phyloP scores from a whole-genome alignment of 1,140 invertebrate genomes.

The Monomorium pharaonis region DNA sequence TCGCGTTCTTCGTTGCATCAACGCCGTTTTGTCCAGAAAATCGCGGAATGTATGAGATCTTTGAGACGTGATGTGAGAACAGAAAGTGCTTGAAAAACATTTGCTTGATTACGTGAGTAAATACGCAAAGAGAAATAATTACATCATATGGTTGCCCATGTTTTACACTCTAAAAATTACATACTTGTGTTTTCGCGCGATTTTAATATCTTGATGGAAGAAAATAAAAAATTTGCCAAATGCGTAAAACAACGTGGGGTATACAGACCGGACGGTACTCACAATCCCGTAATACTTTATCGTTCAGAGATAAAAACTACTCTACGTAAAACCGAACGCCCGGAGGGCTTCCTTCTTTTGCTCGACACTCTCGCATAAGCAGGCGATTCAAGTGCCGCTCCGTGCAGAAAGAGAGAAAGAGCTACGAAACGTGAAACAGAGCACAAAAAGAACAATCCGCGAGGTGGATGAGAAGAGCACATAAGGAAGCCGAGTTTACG shows the following conservation, averaged over 20 bases:
- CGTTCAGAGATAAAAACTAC: slow-evolving; percentile 21
- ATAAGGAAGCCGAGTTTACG: slow-evolving; percentile 78
- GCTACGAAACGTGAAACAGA: slow-evolving; percentile 67
- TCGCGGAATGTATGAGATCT: slow-evolving; percentile 49
- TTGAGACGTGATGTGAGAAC: background rate
- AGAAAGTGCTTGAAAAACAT: background rate
- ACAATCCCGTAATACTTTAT: slow-evolving; percentile 28
- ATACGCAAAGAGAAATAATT: background rate
- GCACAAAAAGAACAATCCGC: slow-evolving; percentile 53
- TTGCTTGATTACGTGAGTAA: background rate
- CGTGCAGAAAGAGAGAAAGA: slow-evolving; percentile 21
- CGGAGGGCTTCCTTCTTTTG: slow-evolving; percentile 46
- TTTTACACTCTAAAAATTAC: background rate
- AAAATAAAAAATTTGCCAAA: background rate
- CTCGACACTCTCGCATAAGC: slow-evolving; percentile 60
- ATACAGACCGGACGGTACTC: background rate
- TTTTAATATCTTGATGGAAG: background rate
- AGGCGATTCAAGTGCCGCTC: slow-evolving; percentile 63
- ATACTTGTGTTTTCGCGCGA: background rate
- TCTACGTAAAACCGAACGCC: slow-evolving; percentile 7
- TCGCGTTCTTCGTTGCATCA: slow-evolving; percentile 55
- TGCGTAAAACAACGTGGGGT: background rate
- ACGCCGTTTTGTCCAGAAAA: slow-evolving; percentile 62
- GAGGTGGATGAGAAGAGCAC: slow-evolving; percentile 51
- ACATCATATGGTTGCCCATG: background rate